Base-by-base conservation (phyloP, 2,113 vertebrate genomes). In the Glaucidium brasilianum region DNA sequence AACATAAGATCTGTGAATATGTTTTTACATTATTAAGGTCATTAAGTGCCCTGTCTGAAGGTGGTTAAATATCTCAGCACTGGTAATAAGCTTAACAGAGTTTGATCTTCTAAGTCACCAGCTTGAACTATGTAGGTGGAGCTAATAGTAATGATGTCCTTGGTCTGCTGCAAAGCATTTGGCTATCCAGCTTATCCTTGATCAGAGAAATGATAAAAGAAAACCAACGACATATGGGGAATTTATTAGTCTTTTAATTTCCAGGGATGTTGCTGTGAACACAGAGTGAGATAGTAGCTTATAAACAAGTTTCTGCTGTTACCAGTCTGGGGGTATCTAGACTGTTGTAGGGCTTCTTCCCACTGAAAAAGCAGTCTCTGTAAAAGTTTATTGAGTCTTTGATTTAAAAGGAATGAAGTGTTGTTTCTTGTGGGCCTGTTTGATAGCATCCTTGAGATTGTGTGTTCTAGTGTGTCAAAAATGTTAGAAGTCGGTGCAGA, bases 311-410 rank as follows among this genome's bases (percentile, higher is more conserved):
- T 88, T 83, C 15, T 39, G 16, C 55, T 73, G 4, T 56, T 69
- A 45, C 4, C 15, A 29, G 2, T 75, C 16, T 68, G 81, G 11
- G 23, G 63, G 2, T 53, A 32, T 64, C 34, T 55, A 41, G n/a
- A 20, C 39, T 85, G 19, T 49, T 69, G 12, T 39, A 90, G 30
- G 18, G 34, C 39, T 49, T 88, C 34, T 10, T 49, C 6, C 6
- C 4, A 5, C 15, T 0, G 0, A 21, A 43, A 76, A 77, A 52
- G 11, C 23, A 37, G 9, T 79, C 58, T 66, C 9, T 55, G 11
- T 26, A 4, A 60, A 29, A 50, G 41, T 69, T 66, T 58, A 15
- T 56, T 23, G 55, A 55, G 12, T 41, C 56, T 75, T 79, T 2
- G 1, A 35, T 56, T 75, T 45, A 77, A 74, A 90, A 72, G n/a